Evolutionary conservation across 1,140 invertebrate species (phyloP).

Genomic region (Drosophila virilis): DNA sequence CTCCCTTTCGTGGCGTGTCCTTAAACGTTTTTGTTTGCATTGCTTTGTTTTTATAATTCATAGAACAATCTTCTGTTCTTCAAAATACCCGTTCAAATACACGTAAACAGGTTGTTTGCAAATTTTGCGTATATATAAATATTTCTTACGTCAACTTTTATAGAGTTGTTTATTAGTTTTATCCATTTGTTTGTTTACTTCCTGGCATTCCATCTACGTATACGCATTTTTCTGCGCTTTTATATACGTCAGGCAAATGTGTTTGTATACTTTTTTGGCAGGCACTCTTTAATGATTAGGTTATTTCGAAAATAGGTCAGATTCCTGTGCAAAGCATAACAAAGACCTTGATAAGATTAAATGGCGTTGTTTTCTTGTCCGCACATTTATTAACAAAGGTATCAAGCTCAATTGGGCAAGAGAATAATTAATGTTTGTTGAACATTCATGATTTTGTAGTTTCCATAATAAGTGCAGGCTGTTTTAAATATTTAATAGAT

Average conservation of each 20-base stretch:
- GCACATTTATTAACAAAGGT: constrained; percentile 7
- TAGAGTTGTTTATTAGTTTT: constrained; percentile 25
- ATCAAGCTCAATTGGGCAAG: not conserved
- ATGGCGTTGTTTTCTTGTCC: constrained; percentile 37
- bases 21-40: not conserved
- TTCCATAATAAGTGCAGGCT: not conserved
- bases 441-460: not conserved
- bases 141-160: not conserved
- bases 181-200: constrained; percentile 28
- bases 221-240: not conserved
- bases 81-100: not conserved
- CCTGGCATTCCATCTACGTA: not conserved
- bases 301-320: constrained; percentile 69
- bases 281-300: constrained; percentile 53
- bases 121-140: not conserved
- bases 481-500: not conserved
- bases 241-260: constrained; percentile 13
- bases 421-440: not conserved
- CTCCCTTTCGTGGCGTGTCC: too few species aligned
- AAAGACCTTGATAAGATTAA: constrained; percentile 63
- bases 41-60: not conserved
- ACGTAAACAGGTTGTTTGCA: constrained; percentile 4
- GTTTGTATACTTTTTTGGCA: constrained; percentile 38
- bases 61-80: not conserved
- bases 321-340: constrained; percentile 39